Evolutionary conservation across 2,797 vertebrate genomes (phyloP), one percentile per base, ranked within the genome.

Genomic region (Lepus oiostolus): DNA sequence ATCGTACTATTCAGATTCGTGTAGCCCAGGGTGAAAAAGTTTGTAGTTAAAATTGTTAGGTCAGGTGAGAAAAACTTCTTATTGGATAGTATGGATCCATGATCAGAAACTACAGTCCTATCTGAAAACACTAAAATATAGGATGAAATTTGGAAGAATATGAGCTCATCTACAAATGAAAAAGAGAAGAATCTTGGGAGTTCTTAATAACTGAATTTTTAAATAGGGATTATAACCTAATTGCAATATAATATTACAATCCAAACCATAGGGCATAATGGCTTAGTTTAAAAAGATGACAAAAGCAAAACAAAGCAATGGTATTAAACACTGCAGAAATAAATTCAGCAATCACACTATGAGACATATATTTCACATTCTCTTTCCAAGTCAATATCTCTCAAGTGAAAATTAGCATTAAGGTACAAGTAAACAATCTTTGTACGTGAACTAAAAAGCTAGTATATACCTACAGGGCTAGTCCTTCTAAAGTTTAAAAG

Each of bases 51-150:
- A 91, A 94, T 5, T 76, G 5, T 75, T 83, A 87, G 19, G 71
- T 90, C 16, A 58, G 32, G 4, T 74, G 47, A 93, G 85, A 93
- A 88, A 91, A 62, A 6, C 1, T 81, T 96, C 67, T 92, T 62
- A 3, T 60, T 91, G 17, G 22, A 62, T 65, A 85, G 86, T 28
- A 77, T 65, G 67, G 19, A 83, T 4, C 13, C 93, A 24, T 85
- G 30, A 83, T 76, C 52, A 95, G 84, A 81, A 92, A 95, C 96
- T 58, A 82, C 2, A 87, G 30, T 88, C 30, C 28, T 81, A 88
- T 71, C n/a, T 85, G 22, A 90, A 70, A 94, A 91, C 83, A 95
- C 65, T 92, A 90, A 95, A 96, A 85, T 85, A 42, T 82, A 96
- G 12, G 17, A 92, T 86, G n/a, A 90, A 38, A 47, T 47, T 47